These are phyloP conservation scores for Nibea coibor DNA, from an alignment of 2,113 vertebrate species.

Conservation along the genomic window DNA sequence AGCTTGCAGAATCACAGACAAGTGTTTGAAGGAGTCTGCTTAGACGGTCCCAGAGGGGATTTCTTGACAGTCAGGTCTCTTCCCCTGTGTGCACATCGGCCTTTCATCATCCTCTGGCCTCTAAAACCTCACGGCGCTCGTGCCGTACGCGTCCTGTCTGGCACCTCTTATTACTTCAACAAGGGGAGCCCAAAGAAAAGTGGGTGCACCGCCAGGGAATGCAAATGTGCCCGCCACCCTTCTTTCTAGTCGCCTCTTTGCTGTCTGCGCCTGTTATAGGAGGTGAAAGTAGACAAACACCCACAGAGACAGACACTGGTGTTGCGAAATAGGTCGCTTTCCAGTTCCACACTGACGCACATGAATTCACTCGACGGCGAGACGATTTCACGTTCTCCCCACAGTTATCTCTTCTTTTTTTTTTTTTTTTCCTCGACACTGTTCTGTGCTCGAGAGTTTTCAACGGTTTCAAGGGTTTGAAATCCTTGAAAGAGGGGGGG, in stretches of 20 bases:
- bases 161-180: constrained; percentile 23
- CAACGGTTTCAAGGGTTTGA: not conserved
- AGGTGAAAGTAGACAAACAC: constrained; percentile 79
- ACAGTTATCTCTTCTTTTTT: not conserved
- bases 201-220: constrained; percentile 32
- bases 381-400: constrained; percentile 9
- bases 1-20: not conserved
- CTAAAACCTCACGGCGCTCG: not conserved
- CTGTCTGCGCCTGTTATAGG: constrained; percentile 70
- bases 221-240: constrained; percentile 31
- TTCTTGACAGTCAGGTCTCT: constrained; percentile 7
- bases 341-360: constrained; percentile 56
- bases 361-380: constrained; percentile 32
- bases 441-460: not conserved
- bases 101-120: constrained; percentile 1
- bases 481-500: not conserved
- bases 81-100: not conserved
- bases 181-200: constrained; percentile 33
- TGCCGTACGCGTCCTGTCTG: constrained; percentile 6
- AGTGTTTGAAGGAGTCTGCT: constrained; percentile 1
- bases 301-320: constrained; percentile 65
- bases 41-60: not conserved
- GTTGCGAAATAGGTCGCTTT: constrained; percentile 67
- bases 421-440: not conserved
- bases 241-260: constrained; percentile 30